A percentile compares a stretch with the other conserved stretches of the same genome.
These are phyloP conservation scores for Caligus rogercresseyi DNA, from an alignment of 1,140 invertebrate species.

Conservation along the genomic window DNA sequence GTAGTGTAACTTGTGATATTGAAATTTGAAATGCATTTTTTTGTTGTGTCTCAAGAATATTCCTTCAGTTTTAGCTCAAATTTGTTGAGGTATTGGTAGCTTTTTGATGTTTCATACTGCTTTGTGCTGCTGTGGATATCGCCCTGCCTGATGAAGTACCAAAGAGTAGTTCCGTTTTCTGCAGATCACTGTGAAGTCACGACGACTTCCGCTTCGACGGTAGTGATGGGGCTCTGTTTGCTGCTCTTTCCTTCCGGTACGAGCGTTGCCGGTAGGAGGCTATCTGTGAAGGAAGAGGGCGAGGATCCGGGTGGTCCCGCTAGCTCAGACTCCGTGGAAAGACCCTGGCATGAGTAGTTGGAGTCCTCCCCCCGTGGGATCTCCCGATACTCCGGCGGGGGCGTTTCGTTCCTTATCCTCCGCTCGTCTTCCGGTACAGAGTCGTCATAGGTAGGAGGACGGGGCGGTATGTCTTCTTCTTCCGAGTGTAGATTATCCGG, in stretches of 20 bases:
- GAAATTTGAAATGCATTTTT: no score
- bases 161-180: no score
- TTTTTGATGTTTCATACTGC: no score
- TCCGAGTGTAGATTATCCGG: slow-evolving; percentile 3
- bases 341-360: background rate
- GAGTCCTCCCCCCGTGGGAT: background rate
- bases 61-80: no score
- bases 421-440: background rate
- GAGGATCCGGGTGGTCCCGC: background rate
- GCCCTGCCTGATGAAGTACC: no score
- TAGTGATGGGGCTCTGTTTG: background rate
- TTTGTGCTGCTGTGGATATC: no score
- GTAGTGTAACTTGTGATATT: no score
- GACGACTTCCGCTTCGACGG: background rate
- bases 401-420: slow-evolving; percentile 8
- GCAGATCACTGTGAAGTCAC: background rate
- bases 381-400: slow-evolving; percentile 3
- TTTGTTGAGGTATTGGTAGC: no score
- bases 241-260: background rate
- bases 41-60: no score
- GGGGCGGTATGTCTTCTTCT: slow-evolving; percentile 9
- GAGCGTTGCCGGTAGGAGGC: background rate
- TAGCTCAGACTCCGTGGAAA: background rate
- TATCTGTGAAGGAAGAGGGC: background rate
- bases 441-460: slow-evolving; percentile 6